phyloP scores from a whole-genome alignment of 2,888 invertebrate genomes.

The Lepidocyrtinus sp. region DNA sequence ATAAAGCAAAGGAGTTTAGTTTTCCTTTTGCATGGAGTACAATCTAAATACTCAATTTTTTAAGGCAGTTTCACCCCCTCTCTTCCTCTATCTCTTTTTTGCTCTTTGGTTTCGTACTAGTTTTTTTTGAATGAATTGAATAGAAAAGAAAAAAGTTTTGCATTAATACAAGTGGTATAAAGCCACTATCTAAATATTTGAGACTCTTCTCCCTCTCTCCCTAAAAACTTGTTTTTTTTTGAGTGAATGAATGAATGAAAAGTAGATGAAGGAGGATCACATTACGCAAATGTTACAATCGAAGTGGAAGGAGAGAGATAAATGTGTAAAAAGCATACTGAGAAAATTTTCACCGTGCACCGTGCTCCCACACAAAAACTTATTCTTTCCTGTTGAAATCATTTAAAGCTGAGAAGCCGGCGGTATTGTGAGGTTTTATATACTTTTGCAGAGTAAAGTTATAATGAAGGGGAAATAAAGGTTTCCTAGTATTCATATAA shows the following conservation, averaged over 20 bases:
- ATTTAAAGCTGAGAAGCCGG: not conserved
- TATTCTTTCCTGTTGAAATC: not conserved
- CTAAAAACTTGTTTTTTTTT: not conserved
- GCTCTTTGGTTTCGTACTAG: too few species aligned
- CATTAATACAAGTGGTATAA: not conserved
- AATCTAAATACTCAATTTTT: conserved; percentile 13
- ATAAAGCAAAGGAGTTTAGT: too few species aligned
- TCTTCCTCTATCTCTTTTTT: too few species aligned
- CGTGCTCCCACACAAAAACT: not conserved
- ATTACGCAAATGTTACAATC: conserved; percentile 51
- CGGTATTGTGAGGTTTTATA: not conserved
- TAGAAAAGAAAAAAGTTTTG: not conserved
- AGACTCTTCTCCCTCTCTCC: not conserved
- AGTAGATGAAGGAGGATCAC: conserved; percentile 38
- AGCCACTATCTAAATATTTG: conserved; percentile 24
- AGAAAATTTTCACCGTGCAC: not conserved
- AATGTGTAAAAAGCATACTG: conserved; percentile 25
- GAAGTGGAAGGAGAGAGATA: conserved; percentile 53
- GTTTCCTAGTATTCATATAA: not conserved
- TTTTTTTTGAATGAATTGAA: conserved; percentile 9
- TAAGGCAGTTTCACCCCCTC: too few species aligned
- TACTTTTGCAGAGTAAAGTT: not conserved
- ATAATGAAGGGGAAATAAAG: not conserved
- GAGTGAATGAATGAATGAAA: conserved; percentile 22
- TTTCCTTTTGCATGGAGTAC: too few species aligned